Evolutionary conservation across 2,888 invertebrate genomes (phyloP), one percentile per base, ranked within the genome.

Genomic region (Brassicogethes aeneus): DNA sequence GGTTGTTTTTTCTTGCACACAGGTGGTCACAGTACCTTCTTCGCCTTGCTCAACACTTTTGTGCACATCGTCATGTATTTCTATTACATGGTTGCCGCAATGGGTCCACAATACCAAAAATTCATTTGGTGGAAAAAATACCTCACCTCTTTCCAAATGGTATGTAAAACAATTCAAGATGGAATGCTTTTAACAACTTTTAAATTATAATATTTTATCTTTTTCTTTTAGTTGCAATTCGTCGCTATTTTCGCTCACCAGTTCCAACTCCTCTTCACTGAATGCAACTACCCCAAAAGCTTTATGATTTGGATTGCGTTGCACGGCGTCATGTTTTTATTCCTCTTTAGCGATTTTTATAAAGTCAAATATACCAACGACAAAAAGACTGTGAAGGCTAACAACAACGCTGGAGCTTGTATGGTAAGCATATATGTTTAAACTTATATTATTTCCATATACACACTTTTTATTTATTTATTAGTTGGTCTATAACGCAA

Each of bases 71-170:
- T 95, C 49, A 95, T 96, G 95, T 95, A 96, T 70, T 88, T 88
- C 69, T 96, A 96, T 71, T 96, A 95, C 68, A 92, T 93, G 82
- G 76, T 95, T 47, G 81, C 95, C 3, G 94, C 94, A 15, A 82
- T 94, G 82, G 95, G 95, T 39, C 94, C 94, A 32, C 73, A 79
- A 61, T 94, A 88, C 70, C 89, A 90, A 70, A 91, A 90, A 68
- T 94, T 81, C 68, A 84, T 94, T 56, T 95, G 95, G 95, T 96
- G 95, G 95, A 96, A 95, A 72, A 92, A 89, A 63, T 89, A 95
- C 69, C 80, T 96, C 58, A 95, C 95, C 43, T 82, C 83, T 51
- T 83, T 95, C 74, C 95, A 95, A 75, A 93, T 96, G 84, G 91
- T 91, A 75, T 70, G 71, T 53, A 14, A 14, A 34, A n/a, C n/a